Percentiles rank a stretch among this genome's conserved stretches.
These are phyloP conservation scores for Tetragonisca angustula DNA, from an alignment of 2,888 invertebrate species.

Conservation along the genomic window DNA sequence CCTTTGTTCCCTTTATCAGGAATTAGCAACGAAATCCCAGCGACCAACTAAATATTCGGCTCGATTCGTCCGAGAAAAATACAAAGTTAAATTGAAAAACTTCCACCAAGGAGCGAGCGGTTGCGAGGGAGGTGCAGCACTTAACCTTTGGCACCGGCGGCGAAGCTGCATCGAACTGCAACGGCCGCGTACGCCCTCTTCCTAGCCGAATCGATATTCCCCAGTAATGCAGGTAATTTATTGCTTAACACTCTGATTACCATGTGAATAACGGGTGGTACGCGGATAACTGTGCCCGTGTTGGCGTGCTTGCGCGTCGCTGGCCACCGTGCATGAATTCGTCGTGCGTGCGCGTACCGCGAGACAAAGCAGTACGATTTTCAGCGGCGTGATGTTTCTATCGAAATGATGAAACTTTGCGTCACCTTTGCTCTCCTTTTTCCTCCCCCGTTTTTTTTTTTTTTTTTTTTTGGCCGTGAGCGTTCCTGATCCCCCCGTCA, in stretches of 20 bases:
- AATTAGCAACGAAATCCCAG: not conserved
- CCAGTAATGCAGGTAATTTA: slow-evolving; percentile 70
- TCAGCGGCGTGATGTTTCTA: not conserved
- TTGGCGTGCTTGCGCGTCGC: slow-evolving; percentile 44
- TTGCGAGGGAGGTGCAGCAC: slow-evolving; percentile 22
- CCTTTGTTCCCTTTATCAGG: not conserved
- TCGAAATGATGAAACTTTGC: slow-evolving; percentile 39
- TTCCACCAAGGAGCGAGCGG: not conserved
- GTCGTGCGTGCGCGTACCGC: not conserved
- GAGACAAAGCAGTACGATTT: not conserved
- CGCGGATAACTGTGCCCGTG: slow-evolving; percentile 59
- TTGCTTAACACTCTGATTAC: slow-evolving; percentile 72
- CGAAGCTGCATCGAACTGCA: slow-evolving; percentile 59
- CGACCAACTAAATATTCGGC: not conserved
- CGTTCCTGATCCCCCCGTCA: slow-evolving; percentile 28
- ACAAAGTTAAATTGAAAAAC: slow-evolving; percentile 26
- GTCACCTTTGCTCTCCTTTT: slow-evolving; percentile 10
- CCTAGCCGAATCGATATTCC: slow-evolving; percentile 67
- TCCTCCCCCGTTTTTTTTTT: not conserved
- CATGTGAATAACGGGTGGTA: slow-evolving; percentile 69
- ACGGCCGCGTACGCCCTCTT: slow-evolving; percentile 58
- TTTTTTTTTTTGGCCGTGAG: not conserved
- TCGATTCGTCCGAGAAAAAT: not conserved
- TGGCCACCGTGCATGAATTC: slow-evolving; percentile 37
- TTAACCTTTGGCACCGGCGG: slow-evolving; percentile 53